Evolutionary conservation across 2,888 invertebrate genomes (phyloP).

Genomic region (Acanthosoma haemorrhoidale): DNA sequence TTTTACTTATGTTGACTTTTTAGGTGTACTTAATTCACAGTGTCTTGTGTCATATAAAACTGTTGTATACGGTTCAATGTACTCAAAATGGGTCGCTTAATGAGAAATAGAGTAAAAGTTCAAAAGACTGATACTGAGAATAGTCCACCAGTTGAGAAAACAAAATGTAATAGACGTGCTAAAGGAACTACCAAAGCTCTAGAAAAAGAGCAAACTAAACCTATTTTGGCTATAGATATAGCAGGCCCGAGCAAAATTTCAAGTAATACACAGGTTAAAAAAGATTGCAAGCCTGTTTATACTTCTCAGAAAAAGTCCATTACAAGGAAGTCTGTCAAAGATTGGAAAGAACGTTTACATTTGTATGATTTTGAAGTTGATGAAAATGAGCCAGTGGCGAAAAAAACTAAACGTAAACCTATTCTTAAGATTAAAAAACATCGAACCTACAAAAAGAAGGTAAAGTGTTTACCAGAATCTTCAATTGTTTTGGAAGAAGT

Average conservation of each 20-base stretch:
- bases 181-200: background rate
- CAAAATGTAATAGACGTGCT: background rate
- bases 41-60: background rate
- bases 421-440: constrained; percentile 30
- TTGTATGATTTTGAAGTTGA: constrained; percentile 39
- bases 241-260: background rate
- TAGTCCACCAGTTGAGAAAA: background rate
- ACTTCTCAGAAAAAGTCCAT: background rate
- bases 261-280: background rate
- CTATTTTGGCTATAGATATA: background rate
- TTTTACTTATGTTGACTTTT: background rate
- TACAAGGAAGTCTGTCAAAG: background rate
- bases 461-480: background rate
- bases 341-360: constrained; percentile 25
- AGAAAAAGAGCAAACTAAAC: background rate
- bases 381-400: constrained; percentile 36
- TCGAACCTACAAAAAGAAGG: constrained; percentile 23
- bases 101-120: background rate
- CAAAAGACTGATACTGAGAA: background rate
- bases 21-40: too few relatives aligned
- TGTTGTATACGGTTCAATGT: background rate
- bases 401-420: constrained; percentile 34
- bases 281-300: background rate
- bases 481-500: background rate
- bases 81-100: constrained; percentile 6